Evolutionary conservation across 1,140 invertebrate species (phyloP).

Genomic region (Hyposmocoma kahamanoa): DNA sequence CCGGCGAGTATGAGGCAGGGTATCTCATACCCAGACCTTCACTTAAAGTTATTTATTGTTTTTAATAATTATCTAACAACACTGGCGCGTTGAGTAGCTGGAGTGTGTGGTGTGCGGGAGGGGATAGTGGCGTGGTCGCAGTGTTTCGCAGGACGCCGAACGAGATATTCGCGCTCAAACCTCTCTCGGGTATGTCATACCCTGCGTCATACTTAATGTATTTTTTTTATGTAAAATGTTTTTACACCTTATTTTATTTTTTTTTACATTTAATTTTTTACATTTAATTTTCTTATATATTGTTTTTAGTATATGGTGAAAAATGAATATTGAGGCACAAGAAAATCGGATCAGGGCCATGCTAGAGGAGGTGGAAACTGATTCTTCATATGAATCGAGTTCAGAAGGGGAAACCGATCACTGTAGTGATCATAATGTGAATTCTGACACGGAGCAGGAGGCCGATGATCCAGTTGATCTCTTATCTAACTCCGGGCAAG

Average conservation of each 20-base stretch:
- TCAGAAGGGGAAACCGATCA: neutral
- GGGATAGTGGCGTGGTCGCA: constrained; percentile 7
- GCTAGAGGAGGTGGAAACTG: neutral
- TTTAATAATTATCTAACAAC: neutral
- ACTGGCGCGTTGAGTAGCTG: constrained; percentile 2
- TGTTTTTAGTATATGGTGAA: neutral
- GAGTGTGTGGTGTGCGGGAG: constrained; percentile 5
- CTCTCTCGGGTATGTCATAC: constrained; percentile 6
- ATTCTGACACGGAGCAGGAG: neutral
- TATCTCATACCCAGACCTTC: neutral
- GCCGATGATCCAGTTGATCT: neutral
- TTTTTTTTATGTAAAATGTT: neutral
- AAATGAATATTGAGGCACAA: neutral
- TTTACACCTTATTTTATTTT: neutral
- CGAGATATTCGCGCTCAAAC: neutral
- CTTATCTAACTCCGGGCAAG: too few relatives aligned
- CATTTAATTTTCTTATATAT: too few relatives aligned
- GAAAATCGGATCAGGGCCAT: neutral
- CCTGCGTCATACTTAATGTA: constrained; percentile 8
- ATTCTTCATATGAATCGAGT: neutral
- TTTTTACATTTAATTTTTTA: too few relatives aligned
- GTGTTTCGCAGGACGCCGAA: constrained; percentile 2
- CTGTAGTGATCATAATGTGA: neutral
- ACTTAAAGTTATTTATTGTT: neutral
- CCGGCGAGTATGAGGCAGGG: neutral